phyloP scores from a whole-genome alignment of 2,888 invertebrate species.

The Altica lythri region DNA sequence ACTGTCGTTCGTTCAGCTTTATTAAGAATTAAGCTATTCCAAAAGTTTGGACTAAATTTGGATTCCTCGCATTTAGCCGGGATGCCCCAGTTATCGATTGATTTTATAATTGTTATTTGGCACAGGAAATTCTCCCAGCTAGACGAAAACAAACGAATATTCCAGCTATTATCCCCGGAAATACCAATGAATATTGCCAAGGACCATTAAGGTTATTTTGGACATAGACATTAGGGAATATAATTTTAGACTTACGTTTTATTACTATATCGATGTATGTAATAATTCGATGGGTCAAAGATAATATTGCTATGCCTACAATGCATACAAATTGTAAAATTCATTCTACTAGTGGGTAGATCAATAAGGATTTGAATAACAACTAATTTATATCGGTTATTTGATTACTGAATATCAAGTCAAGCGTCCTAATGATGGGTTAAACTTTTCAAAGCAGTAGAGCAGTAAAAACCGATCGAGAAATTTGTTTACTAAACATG shows the following conservation, averaged over 20 bases:
- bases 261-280: neutral
- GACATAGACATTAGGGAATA: neutral
- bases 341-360: too few species aligned
- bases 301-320: too few species aligned
- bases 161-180: neutral
- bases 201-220: constrained; percentile 1
- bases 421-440: too few species aligned
- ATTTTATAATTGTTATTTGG: constrained; percentile 17
- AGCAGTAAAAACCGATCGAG: too few species aligned
- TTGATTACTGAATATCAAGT: too few species aligned
- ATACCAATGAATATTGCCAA: neutral
- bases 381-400: too few species aligned
- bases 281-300: too few species aligned
- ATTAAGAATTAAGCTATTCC: constrained; percentile 12
- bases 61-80: constrained; percentile 1
- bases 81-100: constrained; percentile 15
- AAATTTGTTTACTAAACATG: too few species aligned
- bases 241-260: neutral
- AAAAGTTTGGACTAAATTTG: neutral
- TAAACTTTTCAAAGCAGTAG: too few species aligned
- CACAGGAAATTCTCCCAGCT: constrained; percentile 8
- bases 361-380: too few species aligned
- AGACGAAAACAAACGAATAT: constrained; percentile 6
- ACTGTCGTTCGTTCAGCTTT: constrained; percentile 1
- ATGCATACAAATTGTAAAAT: too few species aligned